These are phyloP conservation scores for Anniella stebbinsi DNA, from an alignment of 2,797 vertebrate genomes.

Conservation along the genomic window DNA sequence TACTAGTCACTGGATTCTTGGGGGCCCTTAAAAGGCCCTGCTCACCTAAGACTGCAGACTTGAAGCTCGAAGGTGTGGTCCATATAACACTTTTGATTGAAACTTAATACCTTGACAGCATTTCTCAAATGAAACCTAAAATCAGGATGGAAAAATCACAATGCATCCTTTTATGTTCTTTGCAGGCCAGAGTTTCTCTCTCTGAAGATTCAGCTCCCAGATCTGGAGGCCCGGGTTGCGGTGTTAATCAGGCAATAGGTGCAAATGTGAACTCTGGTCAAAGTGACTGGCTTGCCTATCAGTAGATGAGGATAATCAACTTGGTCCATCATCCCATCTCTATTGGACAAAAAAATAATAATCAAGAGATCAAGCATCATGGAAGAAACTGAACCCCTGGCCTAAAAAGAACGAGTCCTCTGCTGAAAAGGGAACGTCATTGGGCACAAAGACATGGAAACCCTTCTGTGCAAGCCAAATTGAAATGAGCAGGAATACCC, in stretches of 20 bases:
- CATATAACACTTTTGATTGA: background rate
- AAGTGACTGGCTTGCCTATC: slow-evolving; percentile 42
- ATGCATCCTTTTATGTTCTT: slow-evolving; percentile 16
- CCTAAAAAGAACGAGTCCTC: background rate
- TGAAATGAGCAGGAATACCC: background rate
- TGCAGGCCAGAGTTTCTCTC: slow-evolving; percentile 27
- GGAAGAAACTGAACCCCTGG: background rate
- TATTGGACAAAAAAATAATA: background rate
- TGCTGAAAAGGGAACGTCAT: background rate
- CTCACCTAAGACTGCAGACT: too few relatives aligned
- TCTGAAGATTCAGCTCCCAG: slow-evolving; percentile 34
- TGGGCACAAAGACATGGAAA: background rate
- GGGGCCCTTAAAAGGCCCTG: too few relatives aligned
- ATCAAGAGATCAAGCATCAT: background rate
- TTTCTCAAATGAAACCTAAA: background rate
- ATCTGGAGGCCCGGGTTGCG: slow-evolving; percentile 17
- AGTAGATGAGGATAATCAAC: slow-evolving; percentile 21
- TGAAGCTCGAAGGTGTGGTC: too few relatives aligned
- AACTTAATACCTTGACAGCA: background rate
- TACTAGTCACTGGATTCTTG: too few relatives aligned
- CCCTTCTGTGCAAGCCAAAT: background rate
- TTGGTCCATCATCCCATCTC: background rate
- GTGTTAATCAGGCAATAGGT: slow-evolving; percentile 9
- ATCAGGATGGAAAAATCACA: background rate
- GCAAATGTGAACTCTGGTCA: slow-evolving; percentile 26